Conservation (phyloP, 2,797 vertebrate genomes). For the Meriones psammophilus region DNA sequence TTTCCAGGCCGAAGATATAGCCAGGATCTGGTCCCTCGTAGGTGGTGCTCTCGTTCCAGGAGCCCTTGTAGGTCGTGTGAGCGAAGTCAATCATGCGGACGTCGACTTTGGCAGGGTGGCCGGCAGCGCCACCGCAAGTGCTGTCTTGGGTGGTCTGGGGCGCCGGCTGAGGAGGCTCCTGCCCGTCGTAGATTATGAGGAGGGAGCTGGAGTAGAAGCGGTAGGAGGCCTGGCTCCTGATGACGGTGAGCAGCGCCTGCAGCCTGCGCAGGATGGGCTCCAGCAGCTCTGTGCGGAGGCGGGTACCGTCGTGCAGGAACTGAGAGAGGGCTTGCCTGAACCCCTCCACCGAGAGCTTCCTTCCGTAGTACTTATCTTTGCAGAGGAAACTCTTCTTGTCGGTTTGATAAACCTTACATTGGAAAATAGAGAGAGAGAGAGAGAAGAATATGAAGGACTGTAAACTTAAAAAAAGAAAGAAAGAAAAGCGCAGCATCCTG, state of each 20-base stretch:
- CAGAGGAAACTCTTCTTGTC: constrained; percentile 88
- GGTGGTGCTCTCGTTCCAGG: constrained; percentile 75
- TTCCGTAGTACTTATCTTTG: constrained; percentile 90
- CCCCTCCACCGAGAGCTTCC: constrained; percentile 86
- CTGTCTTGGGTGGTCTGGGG: constrained; percentile 23
- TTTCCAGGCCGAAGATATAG: constrained; percentile 91
- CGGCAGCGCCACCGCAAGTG: background rate
- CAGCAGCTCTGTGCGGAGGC: constrained; percentile 85
- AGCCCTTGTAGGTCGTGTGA: constrained; percentile 89
- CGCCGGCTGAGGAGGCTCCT: constrained; percentile 76
- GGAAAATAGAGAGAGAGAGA: constrained; percentile 58
- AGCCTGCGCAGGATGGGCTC: constrained; percentile 86
- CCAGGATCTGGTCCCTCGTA: constrained; percentile 88
- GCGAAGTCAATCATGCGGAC: constrained; percentile 91
- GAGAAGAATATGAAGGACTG: constrained; percentile 13
- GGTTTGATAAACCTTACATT: constrained; percentile 88
- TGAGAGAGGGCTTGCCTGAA: constrained; percentile 87
- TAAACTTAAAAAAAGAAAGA: background rate
- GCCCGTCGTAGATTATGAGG: constrained; percentile 90
- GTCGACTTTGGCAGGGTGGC: constrained; percentile 76
- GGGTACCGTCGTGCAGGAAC: constrained; percentile 87
- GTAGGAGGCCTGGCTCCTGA: constrained; percentile 89
- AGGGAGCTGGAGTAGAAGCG: constrained; percentile 92
- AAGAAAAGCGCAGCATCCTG: background rate
- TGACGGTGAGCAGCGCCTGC: constrained; percentile 85